Base-by-base conservation (phyloP, 1,140 invertebrate genomes). In the Drosophila guanche region DNA sequence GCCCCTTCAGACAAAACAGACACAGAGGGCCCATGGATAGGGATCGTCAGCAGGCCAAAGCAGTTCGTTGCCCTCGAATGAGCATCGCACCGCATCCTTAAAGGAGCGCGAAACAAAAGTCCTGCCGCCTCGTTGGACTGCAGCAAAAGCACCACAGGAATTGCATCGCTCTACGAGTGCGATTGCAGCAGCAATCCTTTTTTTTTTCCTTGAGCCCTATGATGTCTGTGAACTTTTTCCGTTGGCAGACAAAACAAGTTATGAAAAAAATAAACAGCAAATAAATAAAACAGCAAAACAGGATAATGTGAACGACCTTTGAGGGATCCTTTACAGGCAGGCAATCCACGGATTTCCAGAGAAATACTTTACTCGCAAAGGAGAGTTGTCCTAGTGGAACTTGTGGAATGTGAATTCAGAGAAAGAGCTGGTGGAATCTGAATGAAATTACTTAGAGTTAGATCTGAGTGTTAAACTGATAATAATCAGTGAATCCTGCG, bases 141-240 rank as follows among this genome's bases (percentile, higher is more conserved):
- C 75, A 73, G 70, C 58, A 60, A 61, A 23, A 37, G 33, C 61
- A 67, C 59, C 56, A 45, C 70, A 60, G 25, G 58, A 46, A 68
- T 48, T 62, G 58, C 69, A 73, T 71, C 53, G 56, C 62, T 53
- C 56, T 63, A 47, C 33, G 48, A 47, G 16, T 20, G 16, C 16
- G 16, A 20, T 20, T 20, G 16, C 56, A 54, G 47, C 41, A 43
- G 50, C 29, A 72, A 56, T 75, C 58, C 69, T 68, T 74, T 48
- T 66, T 20, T 20, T 20, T 20, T 20, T 0, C 16, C 0, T 66
- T 63, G 33, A 54, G 33, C 50, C 51, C 48, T 74, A 65, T 42
- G 60, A 77, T 75, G 81, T 86, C 81, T 88, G 81, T 78, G 83
- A 86, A 88, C 83, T 78, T 88, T 85, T 86, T 81, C 78, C 65